Percentiles rank a stretch among this genome's conserved stretches.
Evolutionary conservation across 2,113 vertebrate genomes (phyloP).

Genomic region (Pteropus alecto): DNA sequence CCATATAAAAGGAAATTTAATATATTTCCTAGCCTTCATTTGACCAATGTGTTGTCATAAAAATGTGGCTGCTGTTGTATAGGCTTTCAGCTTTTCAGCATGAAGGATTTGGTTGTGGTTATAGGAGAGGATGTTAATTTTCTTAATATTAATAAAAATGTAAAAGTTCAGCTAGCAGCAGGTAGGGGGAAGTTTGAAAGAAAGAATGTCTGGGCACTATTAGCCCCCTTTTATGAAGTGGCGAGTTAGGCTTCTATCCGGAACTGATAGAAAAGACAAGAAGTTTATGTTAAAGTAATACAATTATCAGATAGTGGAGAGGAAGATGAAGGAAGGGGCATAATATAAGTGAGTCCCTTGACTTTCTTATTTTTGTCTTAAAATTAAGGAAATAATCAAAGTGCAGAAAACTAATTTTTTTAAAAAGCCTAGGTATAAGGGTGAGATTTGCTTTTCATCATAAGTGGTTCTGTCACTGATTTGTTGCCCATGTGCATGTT

Average conservation of each 20-base stretch:
- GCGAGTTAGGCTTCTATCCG: neutral
- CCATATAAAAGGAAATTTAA: neutral
- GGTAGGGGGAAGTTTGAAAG: neutral
- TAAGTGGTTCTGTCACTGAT: constrained; percentile 7
- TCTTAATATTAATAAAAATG: constrained; percentile 41
- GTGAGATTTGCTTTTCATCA: neutral
- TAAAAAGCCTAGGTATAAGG: neutral
- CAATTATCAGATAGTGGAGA: neutral
- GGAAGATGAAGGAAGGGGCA: neutral
- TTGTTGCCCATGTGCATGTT: neutral
- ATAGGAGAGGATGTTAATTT: constrained; percentile 13
- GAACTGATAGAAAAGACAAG: neutral
- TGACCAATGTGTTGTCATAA: neutral
- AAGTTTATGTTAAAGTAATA: constrained; percentile 16
- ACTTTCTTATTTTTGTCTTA: constrained; percentile 25
- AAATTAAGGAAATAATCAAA: constrained; percentile 30
- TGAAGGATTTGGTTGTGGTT: constrained; percentile 21
- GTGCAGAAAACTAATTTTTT: neutral
- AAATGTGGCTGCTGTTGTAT: neutral
- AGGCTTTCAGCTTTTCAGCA: neutral
- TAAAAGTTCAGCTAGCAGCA: neutral
- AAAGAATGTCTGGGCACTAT: neutral
- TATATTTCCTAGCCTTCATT: neutral
- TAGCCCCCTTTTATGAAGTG: constrained; percentile 11
- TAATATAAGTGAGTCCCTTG: neutral